phyloP scores from a whole-genome alignment of 2,113 vertebrate species.

The Deroptyus accipitrinus region DNA sequence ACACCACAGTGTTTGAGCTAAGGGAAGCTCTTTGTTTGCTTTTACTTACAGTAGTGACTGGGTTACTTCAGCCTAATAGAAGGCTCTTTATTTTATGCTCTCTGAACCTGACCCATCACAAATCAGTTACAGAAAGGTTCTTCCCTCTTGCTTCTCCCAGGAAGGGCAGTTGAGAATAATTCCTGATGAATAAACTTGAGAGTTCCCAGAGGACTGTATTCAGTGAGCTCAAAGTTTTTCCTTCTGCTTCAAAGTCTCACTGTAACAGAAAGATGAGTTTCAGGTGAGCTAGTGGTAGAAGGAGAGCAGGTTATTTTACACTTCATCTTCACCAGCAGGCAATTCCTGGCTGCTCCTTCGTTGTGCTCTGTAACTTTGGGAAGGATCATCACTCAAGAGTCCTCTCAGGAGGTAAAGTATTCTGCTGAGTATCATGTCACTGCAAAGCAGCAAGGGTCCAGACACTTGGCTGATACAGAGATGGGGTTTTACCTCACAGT shows the following conservation, averaged over 20 bases:
- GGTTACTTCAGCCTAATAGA: constrained; percentile 57
- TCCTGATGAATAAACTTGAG: neutral
- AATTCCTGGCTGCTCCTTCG: neutral
- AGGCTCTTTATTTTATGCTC: constrained; percentile 61
- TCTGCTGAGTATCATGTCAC: neutral
- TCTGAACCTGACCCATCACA: constrained; percentile 61
- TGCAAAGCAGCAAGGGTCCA: neutral
- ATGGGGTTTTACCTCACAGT: neutral
- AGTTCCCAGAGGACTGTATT: neutral
- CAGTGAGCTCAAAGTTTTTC: neutral
- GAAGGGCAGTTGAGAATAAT: constrained; percentile 12
- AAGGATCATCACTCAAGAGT: neutral
- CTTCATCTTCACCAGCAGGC: neutral
- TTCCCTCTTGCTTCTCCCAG: neutral
- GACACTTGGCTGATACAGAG: neutral
- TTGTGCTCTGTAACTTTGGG: neutral
- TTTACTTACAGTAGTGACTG: constrained; percentile 31
- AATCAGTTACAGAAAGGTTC: constrained; percentile 52
- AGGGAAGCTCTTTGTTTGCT: constrained; percentile 66
- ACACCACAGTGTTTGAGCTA: constrained; percentile 12
- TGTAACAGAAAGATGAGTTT: neutral
- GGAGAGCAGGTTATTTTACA: neutral
- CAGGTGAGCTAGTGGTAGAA: neutral
- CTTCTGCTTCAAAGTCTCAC: neutral
- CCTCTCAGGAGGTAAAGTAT: neutral